Conservation (phyloP, 1,140 invertebrate species). For the Colletes latitarsis region DNA sequence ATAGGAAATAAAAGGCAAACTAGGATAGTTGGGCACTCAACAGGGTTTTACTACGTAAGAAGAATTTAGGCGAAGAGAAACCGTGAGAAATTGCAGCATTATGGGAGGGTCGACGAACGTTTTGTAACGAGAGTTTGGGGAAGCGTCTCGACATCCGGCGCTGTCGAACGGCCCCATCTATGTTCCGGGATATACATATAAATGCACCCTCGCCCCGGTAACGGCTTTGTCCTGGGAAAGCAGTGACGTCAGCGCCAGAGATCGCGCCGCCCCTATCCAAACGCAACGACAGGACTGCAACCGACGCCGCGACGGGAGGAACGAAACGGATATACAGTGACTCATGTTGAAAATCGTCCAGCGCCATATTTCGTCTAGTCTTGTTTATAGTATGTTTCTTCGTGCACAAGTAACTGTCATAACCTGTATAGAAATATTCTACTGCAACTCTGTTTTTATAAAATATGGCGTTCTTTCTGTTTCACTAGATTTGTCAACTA, state of each 20-base stretch:
- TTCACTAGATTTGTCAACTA: too few relatives aligned
- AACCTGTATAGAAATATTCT: too few relatives aligned
- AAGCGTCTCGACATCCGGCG: conserved; percentile 32
- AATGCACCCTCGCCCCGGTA: background rate
- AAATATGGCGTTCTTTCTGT: too few relatives aligned
- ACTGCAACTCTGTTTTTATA: too few relatives aligned
- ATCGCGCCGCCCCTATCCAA: background rate
- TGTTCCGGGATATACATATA: background rate
- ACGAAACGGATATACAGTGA: background rate
- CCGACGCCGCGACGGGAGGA: background rate
- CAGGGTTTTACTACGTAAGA: background rate
- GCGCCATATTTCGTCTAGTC: too few relatives aligned
- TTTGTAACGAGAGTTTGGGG: conserved; percentile 4
- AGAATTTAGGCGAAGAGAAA: background rate
- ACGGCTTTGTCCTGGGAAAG: conserved; percentile 24
- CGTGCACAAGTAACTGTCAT: too few relatives aligned
- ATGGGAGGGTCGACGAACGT: conserved; percentile 3
- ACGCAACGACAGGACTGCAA: background rate
- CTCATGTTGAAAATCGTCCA: too few relatives aligned
- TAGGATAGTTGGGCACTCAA: too few relatives aligned
- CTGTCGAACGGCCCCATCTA: background rate
- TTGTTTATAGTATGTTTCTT: too few relatives aligned
- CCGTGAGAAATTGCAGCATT: background rate
- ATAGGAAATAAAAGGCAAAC: background rate
- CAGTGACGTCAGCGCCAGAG: conserved; percentile 3